Evolutionary conservation across 2,113 vertebrate genomes (phyloP).

Genomic region (Neotoma lepida): DNA sequence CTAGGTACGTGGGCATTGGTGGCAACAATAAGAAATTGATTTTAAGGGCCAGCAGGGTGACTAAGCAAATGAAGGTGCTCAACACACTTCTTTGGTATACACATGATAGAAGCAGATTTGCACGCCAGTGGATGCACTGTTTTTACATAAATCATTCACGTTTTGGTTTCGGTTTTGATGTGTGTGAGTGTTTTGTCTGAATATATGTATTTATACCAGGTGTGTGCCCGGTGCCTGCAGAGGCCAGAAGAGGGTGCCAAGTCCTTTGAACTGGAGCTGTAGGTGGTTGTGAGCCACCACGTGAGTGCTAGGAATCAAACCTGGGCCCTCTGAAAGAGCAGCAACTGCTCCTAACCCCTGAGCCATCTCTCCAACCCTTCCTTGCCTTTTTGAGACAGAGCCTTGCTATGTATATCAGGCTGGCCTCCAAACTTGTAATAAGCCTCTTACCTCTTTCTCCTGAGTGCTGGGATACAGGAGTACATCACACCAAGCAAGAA

Average conservation of each 20-base stretch:
- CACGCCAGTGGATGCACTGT: no score
- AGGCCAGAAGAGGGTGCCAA: background rate
- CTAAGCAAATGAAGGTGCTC: background rate
- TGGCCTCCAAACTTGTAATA: background rate
- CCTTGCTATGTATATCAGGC: background rate
- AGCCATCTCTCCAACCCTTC: background rate
- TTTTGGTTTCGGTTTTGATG: background rate
- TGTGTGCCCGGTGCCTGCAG: background rate
- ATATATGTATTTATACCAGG: background rate
- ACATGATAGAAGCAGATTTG: background rate
- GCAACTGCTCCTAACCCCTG: background rate
- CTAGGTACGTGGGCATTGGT: background rate
- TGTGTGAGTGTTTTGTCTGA: background rate
- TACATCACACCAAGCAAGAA: background rate
- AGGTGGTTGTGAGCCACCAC: no score
- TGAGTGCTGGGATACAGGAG: no score
- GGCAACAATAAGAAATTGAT: background rate
- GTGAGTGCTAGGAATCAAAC: background rate
- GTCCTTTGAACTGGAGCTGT: background rate
- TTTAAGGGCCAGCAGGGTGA: background rate
- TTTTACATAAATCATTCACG: background rate
- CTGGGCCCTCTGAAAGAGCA: background rate
- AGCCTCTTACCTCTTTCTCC: background rate
- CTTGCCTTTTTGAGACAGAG: background rate
- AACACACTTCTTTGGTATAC: no score